These are phyloP conservation scores for Anorthoa munda DNA, from an alignment of 2,888 invertebrate species.

Conservation along the genomic window DNA sequence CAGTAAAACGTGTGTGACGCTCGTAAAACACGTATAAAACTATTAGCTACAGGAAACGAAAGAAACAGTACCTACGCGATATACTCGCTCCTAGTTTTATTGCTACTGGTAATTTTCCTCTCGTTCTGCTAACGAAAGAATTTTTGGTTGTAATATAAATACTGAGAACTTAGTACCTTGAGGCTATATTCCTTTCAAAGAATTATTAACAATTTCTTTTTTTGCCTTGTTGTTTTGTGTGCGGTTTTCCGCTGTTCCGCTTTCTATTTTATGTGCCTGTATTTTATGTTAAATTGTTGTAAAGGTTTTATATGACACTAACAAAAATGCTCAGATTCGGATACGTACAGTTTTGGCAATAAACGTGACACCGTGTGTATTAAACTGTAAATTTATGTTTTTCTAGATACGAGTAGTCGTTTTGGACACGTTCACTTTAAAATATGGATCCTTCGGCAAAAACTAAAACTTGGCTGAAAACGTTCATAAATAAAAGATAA, in stretches of 20 bases:
- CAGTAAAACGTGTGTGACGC: constrained; percentile 52
- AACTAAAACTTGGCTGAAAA: background rate
- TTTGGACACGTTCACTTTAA: constrained; percentile 19
- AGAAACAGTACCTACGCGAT: constrained; percentile 26
- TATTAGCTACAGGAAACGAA: constrained; percentile 48
- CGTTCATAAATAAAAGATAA: constrained; percentile 16
- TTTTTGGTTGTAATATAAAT: constrained; percentile 51
- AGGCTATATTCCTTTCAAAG: constrained; percentile 49
- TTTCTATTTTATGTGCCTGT: constrained; percentile 51
- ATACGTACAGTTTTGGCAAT: constrained; percentile 51
- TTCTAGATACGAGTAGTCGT: constrained; percentile 39
- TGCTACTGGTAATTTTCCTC: constrained; percentile 29
- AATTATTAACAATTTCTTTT: constrained; percentile 58
- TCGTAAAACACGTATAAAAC: constrained; percentile 62
- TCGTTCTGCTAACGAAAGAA: constrained; percentile 37
- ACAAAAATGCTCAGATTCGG: constrained; percentile 42
- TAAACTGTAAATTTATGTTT: constrained; percentile 48
- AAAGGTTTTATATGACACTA: constrained; percentile 54
- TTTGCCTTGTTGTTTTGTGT: constrained; percentile 44
- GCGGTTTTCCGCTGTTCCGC: constrained; percentile 30
- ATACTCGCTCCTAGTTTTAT: constrained; percentile 34
- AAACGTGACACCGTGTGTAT: constrained; percentile 48
- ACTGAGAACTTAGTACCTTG: constrained; percentile 37
- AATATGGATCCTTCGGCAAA: constrained; percentile 15
- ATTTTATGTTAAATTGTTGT: constrained; percentile 62